Percentiles rank a stretch among this genome's conserved stretches.
These are phyloP conservation scores for Loxodonta africana DNA, from an alignment of 2,113 vertebrate species.

Conservation along the genomic window DNA sequence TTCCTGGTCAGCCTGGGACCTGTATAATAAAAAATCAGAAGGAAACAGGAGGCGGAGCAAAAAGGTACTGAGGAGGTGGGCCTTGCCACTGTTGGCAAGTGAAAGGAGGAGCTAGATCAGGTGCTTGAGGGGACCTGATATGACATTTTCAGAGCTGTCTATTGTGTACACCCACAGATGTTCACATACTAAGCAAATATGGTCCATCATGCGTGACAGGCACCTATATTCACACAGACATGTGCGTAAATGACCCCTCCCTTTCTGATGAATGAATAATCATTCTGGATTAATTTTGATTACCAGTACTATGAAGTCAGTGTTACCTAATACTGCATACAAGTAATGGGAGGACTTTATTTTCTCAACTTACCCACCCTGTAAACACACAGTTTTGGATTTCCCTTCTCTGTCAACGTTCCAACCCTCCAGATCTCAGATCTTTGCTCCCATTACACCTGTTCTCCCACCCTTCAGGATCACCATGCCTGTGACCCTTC, in stretches of 20 bases:
- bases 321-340: background rate
- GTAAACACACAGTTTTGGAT: background rate
- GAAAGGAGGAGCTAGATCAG: background rate
- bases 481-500: background rate
- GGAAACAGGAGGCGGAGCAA: background rate
- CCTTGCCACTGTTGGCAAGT: background rate
- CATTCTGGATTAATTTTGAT: background rate
- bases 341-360: constrained; percentile 28
- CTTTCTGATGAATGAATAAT: constrained; percentile 36
- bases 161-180: background rate
- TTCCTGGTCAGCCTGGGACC: constrained; percentile 38
- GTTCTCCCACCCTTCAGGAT: background rate
- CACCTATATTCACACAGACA: background rate
- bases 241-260: background rate
- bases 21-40: constrained; percentile 12
- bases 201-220: background rate
- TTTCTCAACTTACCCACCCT: background rate
- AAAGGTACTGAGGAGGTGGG: background rate
- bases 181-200: background rate
- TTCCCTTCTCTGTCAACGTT: background rate
- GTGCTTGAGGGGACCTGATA: background rate
- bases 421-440: background rate
- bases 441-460: background rate
- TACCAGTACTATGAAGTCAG: background rate
- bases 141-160: background rate